A percentile compares a stretch with the other conserved stretches of the same genome.
These are phyloP conservation scores for Sebastes taczanowskii DNA, from an alignment of 2,797 vertebrate species.

Conservation along the genomic window DNA sequence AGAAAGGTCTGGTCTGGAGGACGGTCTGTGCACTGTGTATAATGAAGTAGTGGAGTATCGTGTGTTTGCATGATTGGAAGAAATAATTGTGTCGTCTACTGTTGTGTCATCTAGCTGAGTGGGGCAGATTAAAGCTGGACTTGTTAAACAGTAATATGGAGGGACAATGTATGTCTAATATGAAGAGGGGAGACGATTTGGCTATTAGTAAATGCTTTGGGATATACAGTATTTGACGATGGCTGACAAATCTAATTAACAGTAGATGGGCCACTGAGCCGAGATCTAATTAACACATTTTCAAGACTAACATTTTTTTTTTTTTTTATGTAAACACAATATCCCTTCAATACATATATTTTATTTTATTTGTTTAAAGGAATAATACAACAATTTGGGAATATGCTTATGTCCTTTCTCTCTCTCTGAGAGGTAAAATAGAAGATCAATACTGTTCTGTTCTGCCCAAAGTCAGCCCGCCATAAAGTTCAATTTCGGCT, in stretches of 20 bases:
- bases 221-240: neutral
- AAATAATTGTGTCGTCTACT: neutral
- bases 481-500: too few relatives aligned
- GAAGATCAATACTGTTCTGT: neutral
- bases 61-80: neutral
- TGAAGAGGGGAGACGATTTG: neutral
- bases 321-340: neutral
- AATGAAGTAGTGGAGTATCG: neutral
- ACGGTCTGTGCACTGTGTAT: neutral
- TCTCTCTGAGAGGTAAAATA: neutral
- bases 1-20: neutral
- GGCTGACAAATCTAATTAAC: neutral
- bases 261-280: neutral
- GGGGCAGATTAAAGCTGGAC: neutral
- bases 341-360: neutral
- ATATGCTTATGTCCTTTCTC: neutral
- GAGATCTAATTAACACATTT: neutral
- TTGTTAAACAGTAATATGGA: neutral
- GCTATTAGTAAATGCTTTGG: neutral
- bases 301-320: neutral
- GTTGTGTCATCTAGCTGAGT: neutral
- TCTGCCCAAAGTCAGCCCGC: too few relatives aligned
- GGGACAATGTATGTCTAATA: neutral
- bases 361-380: neutral
- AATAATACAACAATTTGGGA: neutral